Evolutionary conservation across 2,113 vertebrate species (phyloP).

Genomic region (Polypterus senegalus): DNA sequence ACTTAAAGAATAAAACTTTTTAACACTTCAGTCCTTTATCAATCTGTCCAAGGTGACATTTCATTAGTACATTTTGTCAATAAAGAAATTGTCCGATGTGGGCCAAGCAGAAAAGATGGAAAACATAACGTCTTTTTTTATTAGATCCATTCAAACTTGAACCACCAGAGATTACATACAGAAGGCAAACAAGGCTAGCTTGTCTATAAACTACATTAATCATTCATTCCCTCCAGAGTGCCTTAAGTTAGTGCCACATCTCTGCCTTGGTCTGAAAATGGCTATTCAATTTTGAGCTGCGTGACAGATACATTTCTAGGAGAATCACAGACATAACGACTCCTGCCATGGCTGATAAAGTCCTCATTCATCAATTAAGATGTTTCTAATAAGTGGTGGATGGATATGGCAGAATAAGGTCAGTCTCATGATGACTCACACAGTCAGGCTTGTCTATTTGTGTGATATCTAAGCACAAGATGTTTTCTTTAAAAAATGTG

Average conservation of each 20-base stretch:
- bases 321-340: constrained; percentile 73
- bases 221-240: constrained; percentile 57
- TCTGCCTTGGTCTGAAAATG: constrained; percentile 47
- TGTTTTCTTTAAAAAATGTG: no score
- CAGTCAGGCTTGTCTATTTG: background rate
- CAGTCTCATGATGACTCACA: constrained; percentile 30
- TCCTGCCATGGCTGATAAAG: constrained; percentile 73
- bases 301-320: constrained; percentile 70
- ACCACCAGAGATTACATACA: constrained; percentile 59
- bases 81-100: constrained; percentile 66
- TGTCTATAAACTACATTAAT: constrained; percentile 74
- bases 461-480: no score
- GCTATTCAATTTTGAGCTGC: constrained; percentile 59
- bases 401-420: constrained; percentile 51
- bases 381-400: constrained; percentile 54
- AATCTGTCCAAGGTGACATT: constrained; percentile 81
- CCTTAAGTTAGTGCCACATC: constrained; percentile 50
- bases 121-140: constrained; percentile 71
- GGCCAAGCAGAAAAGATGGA: constrained; percentile 51
- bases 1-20: constrained; percentile 82
- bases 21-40: constrained; percentile 68
- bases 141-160: constrained; percentile 62
- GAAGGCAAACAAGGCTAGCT: constrained; percentile 47
- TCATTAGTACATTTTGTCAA: constrained; percentile 88
- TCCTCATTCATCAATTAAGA: constrained; percentile 82